Base-by-base conservation (phyloP, 2,797 vertebrate species). In the Erpetoichthys calabaricus region DNA sequence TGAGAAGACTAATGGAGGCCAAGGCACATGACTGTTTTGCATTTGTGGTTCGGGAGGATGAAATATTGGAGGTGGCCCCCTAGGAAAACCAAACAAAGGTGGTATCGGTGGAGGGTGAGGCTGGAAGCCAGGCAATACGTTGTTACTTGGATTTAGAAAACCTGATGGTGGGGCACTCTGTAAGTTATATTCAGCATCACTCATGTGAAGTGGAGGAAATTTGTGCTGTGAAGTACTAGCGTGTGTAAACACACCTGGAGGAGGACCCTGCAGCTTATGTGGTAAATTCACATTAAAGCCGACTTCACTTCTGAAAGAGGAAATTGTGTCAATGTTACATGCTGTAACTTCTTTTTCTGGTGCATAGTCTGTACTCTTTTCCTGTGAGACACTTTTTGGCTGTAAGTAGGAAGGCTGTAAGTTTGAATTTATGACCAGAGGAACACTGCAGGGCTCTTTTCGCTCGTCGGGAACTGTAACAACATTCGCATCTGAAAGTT, bases 61-160 rank as follows among this genome's bases (percentile, higher is more conserved):
- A 49, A 75, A 72, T n/a, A 73, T 64, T 51, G 74, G 66, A 4
- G 65, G 67, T 3, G 64, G 68, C 50, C 57, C 71, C 45, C 73
- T 57, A 56, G 83, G 71, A 77, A 85, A 85, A 52, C 80, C 75
- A 59, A 86, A 85, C 61, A 87, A 84, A 66, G 85, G 86, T 62
- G 86, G 83, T 70, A 79, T 80, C 65, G 86, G 84, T 0, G 83
- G 87, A 56, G 85, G 87, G 44, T 87, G 80, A 54, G 79, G 72
- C 49, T 86, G 78, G 62, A 88, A 84, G 42, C 86, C 77, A 80
- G 87, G 86, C 63, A 82, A 25, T 25, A 25, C 66, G 7, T 80
- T 69, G 47, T 63, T 83, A 65, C 65, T 78, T 58, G 80, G 79
- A 6, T 72, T 78, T 52, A 85, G 78, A 47, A 82, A 81, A 62